A percentile compares a stretch with the other conserved stretches of the same genome.
phyloP scores from a whole-genome alignment of 2,888 invertebrate genomes.

The Archaeoteleia sp. region DNA sequence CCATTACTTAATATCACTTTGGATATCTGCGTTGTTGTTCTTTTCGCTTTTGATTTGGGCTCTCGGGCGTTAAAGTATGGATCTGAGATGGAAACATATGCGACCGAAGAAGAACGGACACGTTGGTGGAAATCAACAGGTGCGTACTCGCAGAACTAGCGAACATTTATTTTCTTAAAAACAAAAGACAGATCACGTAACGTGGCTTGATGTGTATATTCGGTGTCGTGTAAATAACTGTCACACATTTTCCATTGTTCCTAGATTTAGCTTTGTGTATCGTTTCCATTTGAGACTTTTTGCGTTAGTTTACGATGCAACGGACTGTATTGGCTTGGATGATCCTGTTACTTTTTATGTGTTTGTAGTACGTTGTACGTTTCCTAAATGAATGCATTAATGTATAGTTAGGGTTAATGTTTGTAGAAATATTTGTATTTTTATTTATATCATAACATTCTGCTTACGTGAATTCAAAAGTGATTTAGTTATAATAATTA shows the following conservation, averaged over 20 bases:
- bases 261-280: background rate
- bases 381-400: too few relatives aligned
- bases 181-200: background rate
- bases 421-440: too few relatives aligned
- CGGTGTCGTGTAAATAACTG: background rate
- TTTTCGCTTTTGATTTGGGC: constrained; percentile 64
- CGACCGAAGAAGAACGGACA: constrained; percentile 54
- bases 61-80: constrained; percentile 64
- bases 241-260: background rate
- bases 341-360: too few relatives aligned
- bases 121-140: constrained; percentile 55
- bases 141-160: constrained; percentile 47
- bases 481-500: too few relatives aligned
- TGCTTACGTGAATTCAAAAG: too few relatives aligned
- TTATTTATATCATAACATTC: too few relatives aligned
- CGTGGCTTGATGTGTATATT: background rate
- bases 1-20: constrained; percentile 56
- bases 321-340: too few relatives aligned
- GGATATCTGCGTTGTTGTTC: constrained; percentile 65
- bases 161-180: constrained; percentile 3
- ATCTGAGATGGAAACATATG: constrained; percentile 35
- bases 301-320: too few relatives aligned
- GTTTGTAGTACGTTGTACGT: too few relatives aligned
- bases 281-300: too few relatives aligned
- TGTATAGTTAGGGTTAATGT: too few relatives aligned